phyloP scores from a whole-genome alignment of 2,888 invertebrate species.

The Doris montereyensis region DNA sequence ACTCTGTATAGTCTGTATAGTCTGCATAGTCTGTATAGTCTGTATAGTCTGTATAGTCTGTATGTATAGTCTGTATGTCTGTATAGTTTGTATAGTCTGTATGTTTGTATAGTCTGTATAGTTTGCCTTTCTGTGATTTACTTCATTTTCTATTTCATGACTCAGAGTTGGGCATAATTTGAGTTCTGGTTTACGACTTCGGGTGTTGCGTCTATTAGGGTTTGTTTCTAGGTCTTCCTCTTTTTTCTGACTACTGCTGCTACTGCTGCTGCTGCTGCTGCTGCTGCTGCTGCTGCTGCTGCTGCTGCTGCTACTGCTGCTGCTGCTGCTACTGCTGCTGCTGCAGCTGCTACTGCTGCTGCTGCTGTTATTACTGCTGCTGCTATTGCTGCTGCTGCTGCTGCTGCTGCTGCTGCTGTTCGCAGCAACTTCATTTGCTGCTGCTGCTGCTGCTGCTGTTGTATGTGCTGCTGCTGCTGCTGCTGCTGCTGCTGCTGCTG shows the following conservation, averaged over 20 bases:
- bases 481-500: neutral
- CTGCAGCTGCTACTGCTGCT: conserved; percentile 13
- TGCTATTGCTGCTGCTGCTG: conserved; percentile 1
- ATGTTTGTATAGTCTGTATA: too few species aligned
- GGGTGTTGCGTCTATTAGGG: too few species aligned
- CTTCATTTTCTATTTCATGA: too few species aligned
- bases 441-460: neutral
- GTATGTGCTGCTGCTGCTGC: neutral
- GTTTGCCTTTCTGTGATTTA: too few species aligned
- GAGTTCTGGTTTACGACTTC: too few species aligned
- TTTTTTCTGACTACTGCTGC: neutral
- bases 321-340: neutral
- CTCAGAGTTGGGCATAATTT: too few species aligned
- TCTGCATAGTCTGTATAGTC: too few species aligned
- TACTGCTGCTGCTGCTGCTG: neutral
- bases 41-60: too few species aligned
- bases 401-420: conserved; percentile 5
- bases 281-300: neutral
- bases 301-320: neutral
- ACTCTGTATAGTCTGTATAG: too few species aligned
- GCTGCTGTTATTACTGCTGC: neutral
- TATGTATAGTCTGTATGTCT: too few species aligned
- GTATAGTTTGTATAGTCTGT: too few species aligned
- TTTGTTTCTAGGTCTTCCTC: too few species aligned
- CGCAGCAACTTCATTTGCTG: neutral